phyloP scores from a whole-genome alignment of 2,113 vertebrate species.

The Dicerorhinus sumatrensis region DNA sequence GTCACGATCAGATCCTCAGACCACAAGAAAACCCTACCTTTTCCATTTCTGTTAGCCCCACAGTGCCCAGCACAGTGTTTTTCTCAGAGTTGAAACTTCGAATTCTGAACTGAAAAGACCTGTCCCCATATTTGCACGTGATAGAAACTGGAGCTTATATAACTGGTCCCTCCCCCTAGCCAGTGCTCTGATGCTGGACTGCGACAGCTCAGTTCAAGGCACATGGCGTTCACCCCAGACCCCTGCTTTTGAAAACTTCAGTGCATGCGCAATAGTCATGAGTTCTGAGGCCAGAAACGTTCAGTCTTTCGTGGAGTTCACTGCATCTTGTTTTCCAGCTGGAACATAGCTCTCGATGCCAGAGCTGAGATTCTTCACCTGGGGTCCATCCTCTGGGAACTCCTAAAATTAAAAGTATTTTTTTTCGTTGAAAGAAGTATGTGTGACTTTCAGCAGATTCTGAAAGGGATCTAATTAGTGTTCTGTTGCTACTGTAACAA shows the following conservation, averaged over 20 bases:
- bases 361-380: not conserved
- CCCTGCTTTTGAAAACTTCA: not conserved
- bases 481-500: not conserved
- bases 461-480: not conserved
- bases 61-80: not conserved
- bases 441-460: not conserved
- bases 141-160: not conserved
- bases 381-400: not conserved
- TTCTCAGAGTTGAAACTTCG: not conserved
- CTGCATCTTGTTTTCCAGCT: not conserved
- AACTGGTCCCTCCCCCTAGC: not conserved
- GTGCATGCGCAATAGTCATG: fast-evolving
- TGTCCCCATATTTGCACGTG: not conserved
- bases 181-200: not conserved
- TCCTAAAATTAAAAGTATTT: not conserved
- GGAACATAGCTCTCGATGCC: not conserved
- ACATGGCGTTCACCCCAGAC: not conserved
- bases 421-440: not conserved
- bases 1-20: not conserved
- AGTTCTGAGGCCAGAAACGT: too few species aligned
- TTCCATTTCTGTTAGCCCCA: not conserved
- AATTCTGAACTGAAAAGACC: not conserved
- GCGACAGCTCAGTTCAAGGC: fast-evolving
- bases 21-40: not conserved
- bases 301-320: not conserved